These are phyloP conservation scores for Luscinia luscinia DNA, from an alignment of 2,797 vertebrate genomes.

Conservation along the genomic window DNA sequence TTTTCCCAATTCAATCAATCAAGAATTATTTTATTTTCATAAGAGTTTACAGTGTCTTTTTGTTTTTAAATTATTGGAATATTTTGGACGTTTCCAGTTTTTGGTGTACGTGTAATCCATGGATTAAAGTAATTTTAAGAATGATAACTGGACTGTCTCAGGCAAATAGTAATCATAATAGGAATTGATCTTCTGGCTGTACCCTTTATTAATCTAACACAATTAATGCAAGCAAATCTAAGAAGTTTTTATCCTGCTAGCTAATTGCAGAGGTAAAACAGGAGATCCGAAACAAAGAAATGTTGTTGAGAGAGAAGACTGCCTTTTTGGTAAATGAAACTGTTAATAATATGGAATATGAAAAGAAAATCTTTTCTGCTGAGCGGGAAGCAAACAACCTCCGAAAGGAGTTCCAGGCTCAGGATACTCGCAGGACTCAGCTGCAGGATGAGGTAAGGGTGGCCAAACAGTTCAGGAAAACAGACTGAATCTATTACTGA, in stretches of 20 bases:
- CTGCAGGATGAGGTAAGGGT: constrained; percentile 88
- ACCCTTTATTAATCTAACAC: not conserved
- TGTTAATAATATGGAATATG: constrained; percentile 88
- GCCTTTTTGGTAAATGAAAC: constrained; percentile 85
- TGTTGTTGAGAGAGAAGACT: constrained; percentile 81
- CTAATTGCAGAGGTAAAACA: constrained; percentile 83
- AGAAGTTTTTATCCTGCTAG: constrained; percentile 71
- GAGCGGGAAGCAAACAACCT: constrained; percentile 80
- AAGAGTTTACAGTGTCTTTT: not conserved
- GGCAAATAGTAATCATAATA: not conserved
- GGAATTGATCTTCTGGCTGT: not conserved
- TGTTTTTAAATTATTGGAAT: not conserved
- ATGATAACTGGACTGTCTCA: not conserved
- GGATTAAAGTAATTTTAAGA: not conserved
- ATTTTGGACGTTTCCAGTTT: not conserved
- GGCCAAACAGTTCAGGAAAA: not conserved
- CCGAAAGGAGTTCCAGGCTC: constrained; percentile 78
- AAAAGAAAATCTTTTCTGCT: constrained; percentile 80
- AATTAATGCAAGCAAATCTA: not conserved
- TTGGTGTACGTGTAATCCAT: not conserved
- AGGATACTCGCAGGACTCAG: constrained; percentile 77
- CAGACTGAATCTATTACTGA: not conserved
- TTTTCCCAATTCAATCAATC: not conserved
- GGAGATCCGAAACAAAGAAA: constrained; percentile 81
- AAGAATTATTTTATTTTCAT: not conserved